Evolutionary conservation across 2,888 invertebrate genomes (phyloP).

Genomic region (Cheiracanthium punctorium): DNA sequence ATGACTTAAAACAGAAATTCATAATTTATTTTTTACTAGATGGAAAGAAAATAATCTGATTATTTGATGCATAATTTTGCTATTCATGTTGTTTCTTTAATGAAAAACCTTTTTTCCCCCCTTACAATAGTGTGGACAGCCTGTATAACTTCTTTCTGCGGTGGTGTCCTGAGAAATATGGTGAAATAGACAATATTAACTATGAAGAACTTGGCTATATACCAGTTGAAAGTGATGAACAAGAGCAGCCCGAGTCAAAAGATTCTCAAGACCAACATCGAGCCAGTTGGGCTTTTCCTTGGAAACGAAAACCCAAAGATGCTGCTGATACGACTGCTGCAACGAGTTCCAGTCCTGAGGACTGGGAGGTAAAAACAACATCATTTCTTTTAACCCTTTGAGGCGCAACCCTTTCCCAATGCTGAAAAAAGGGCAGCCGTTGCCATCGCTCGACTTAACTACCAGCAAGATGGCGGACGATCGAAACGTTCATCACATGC

Average conservation of each 20-base stretch:
- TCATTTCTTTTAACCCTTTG: too few relatives aligned
- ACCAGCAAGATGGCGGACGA: too few relatives aligned
- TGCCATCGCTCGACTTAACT: too few relatives aligned
- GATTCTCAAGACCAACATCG: conserved; percentile 71
- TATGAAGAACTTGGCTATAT: conserved; percentile 86
- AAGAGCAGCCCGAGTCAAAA: conserved; percentile 76
- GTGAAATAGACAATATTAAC: conserved; percentile 88
- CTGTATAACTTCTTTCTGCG: conserved; percentile 96
- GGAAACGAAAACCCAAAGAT: conserved; percentile 61
- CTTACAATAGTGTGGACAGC: conserved; percentile 92
- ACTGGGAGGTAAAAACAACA: conserved; percentile 54
- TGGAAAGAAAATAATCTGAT: too few relatives aligned
- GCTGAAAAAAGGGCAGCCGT: too few relatives aligned
- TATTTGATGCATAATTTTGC: too few relatives aligned
- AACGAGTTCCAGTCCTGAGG: conserved; percentile 40
- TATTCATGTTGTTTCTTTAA: neutral
- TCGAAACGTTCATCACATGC: too few relatives aligned
- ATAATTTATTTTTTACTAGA: too few relatives aligned
- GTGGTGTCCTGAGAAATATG: conserved; percentile 97
- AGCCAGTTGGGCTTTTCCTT: conserved; percentile 72
- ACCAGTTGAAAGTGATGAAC: conserved; percentile 90
- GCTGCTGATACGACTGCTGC: conserved; percentile 34
- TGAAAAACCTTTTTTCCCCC: conserved; percentile 9
- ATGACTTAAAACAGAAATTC: too few relatives aligned
- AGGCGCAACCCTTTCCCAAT: too few relatives aligned